These are phyloP conservation scores for Zophobas atratus DNA, from an alignment of 1,140 invertebrate genomes.

Conservation along the genomic window DNA sequence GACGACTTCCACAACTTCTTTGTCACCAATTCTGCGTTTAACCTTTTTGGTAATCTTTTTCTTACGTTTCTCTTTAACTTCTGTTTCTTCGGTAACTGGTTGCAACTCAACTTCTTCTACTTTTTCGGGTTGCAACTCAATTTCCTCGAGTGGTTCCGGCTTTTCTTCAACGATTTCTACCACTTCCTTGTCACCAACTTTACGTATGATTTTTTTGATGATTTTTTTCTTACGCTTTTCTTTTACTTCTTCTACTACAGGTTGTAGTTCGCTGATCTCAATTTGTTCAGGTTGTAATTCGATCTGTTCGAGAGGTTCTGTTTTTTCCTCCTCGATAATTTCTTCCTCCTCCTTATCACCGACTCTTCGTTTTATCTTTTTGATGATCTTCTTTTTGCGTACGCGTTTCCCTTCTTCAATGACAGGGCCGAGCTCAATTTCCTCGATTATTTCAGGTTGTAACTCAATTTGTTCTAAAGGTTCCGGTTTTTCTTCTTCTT, in stretches of 20 bases:
- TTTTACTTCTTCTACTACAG: conserved; percentile 57
- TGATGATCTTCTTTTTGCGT: conserved; percentile 51
- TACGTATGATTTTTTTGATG: conserved; percentile 53
- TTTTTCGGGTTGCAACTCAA: conserved; percentile 1
- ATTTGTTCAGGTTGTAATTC: not conserved
- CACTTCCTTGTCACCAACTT: conserved; percentile 50
- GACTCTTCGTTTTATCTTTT: conserved; percentile 55
- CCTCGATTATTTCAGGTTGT: too few species aligned
- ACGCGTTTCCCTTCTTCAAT: too few species aligned
- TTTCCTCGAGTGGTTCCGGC: conserved; percentile 24
- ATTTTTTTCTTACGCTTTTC: conserved; percentile 58
- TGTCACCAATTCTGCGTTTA: conserved; percentile 51
- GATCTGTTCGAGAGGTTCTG: conserved; percentile 21
- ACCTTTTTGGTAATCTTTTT: conserved; percentile 50
- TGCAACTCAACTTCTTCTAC: conserved; percentile 1
- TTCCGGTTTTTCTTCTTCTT: too few species aligned
- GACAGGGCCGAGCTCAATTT: too few species aligned
- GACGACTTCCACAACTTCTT: conserved; percentile 51
- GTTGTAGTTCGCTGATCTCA: conserved; percentile 3
- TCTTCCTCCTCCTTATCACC: conserved; percentile 51
- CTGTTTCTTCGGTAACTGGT: conserved; percentile 53
- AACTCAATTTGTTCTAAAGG: too few species aligned
- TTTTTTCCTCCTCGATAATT: not conserved
- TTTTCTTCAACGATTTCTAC: conserved; percentile 29
- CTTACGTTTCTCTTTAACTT: conserved; percentile 60